A percentile compares a stretch with the other conserved stretches of the same genome.
Conservation (phyloP, 2,797 vertebrate species). For the Cossypha polioptera region DNA sequence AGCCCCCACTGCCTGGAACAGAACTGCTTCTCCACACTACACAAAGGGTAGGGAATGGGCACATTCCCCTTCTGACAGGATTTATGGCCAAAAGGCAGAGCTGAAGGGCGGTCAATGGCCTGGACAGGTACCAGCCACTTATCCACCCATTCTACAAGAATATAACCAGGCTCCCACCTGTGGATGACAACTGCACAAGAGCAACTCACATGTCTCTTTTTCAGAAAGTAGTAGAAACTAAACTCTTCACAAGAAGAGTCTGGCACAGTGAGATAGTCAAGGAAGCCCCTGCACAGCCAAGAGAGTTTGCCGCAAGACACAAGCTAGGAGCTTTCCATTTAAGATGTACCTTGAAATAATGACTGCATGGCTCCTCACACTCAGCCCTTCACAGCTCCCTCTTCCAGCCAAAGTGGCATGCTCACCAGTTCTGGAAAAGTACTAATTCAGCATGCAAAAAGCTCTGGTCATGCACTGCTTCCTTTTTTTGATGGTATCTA, state of each 20-base stretch:
- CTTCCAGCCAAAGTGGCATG: not conserved
- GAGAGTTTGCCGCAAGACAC: not conserved
- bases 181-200: not conserved
- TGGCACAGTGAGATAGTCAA: not conserved
- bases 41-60: not conserved
- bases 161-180: not conserved
- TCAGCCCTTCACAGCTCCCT: not conserved
- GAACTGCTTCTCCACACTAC: not conserved
- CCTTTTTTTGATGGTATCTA: not conserved
- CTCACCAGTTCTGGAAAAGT: not conserved
- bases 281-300: not conserved
- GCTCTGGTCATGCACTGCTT: not conserved
- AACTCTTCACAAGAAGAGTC: not conserved
- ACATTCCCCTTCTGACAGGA: not conserved
- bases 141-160: not conserved
- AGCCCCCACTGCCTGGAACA: not conserved
- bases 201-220: not conserved
- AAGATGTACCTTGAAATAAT: not conserved
- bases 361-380: not conserved
- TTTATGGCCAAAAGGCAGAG: not conserved
- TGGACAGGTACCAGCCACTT: accelerated
- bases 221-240: not conserved
- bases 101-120: not conserved
- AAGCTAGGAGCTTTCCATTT: not conserved
- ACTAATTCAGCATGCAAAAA: not conserved